Conservation (phyloP, 2,797 vertebrate genomes). For the Lepidocolaptes lacrymiger region DNA sequence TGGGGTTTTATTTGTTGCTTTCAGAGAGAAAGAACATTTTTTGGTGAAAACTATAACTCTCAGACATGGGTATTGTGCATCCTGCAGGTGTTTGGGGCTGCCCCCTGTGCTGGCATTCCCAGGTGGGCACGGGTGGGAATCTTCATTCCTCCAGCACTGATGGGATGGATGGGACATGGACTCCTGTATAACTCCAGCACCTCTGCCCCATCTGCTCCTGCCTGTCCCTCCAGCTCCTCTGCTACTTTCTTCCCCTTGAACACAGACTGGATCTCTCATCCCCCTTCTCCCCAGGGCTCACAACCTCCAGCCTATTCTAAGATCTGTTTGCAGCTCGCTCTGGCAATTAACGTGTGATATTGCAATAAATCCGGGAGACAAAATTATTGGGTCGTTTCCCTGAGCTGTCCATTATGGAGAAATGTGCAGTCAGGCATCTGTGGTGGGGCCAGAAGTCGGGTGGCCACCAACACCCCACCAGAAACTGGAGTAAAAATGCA, state of each 20-base stretch:
- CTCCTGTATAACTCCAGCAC: neutral
- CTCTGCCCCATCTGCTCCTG: neutral
- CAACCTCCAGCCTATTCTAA: slow-evolving; percentile 10
- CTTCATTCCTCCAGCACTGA: neutral
- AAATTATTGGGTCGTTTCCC: neutral
- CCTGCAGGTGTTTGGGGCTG: accelerated
- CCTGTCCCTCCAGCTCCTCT: neutral
- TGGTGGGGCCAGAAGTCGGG: neutral
- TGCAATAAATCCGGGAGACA: neutral
- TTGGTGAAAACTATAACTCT: neutral
- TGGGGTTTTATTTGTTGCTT: neutral
- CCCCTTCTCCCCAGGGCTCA: neutral
- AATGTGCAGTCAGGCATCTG: neutral
- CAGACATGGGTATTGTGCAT: accelerated
- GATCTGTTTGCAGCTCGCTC: slow-evolving; percentile 18
- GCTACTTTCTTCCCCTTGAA: neutral
- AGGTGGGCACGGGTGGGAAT: accelerated
- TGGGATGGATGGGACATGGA: neutral
- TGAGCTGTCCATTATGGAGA: neutral
- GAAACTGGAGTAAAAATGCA: neutral
- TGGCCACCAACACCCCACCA: neutral
- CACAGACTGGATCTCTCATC: neutral
- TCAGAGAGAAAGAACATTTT: neutral
- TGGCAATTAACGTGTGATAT: neutral
- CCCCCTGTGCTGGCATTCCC: neutral